Evolutionary conservation across 1,140 invertebrate genomes (phyloP).

Genomic region (Drosophila repleta): DNA sequence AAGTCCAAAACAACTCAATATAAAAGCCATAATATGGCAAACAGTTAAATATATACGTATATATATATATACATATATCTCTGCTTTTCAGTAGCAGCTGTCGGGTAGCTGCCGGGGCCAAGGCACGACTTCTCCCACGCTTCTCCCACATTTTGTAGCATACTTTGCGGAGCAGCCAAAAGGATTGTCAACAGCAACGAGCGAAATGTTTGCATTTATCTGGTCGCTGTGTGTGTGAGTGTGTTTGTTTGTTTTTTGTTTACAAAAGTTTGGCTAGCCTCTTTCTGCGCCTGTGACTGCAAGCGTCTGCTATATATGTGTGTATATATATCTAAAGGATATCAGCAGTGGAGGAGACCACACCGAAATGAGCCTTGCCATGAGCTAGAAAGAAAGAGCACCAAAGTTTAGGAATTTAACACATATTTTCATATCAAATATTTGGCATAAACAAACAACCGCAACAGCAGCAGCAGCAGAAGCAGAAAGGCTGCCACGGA

Average conservation of each 20-base stretch:
- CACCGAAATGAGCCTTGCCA: conserved; percentile 30
- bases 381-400: conserved; percentile 11
- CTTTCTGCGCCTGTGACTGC: conserved; percentile 29
- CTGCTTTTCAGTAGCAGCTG: conserved; percentile 1
- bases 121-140: neutral
- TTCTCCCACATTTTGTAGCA: conserved; percentile 40
- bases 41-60: conserved; percentile 61
- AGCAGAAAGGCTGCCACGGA: conserved; percentile 25
- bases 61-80: conserved; percentile 25
- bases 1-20: conserved; percentile 82
- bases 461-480: too few species aligned
- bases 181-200: conserved; percentile 31
- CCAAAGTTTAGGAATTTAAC: conserved; percentile 53
- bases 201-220: conserved; percentile 55
- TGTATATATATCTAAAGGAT: conserved; percentile 7
- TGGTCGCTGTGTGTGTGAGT: conserved; percentile 43
- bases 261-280: conserved; percentile 59
- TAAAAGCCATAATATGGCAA: conserved; percentile 81
- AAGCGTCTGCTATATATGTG: conserved; percentile 34
- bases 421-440: conserved; percentile 76
- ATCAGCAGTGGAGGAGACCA: conserved; percentile 39
- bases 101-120: neutral
- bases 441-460: conserved; percentile 63
- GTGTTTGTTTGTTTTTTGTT: conserved; percentile 44
- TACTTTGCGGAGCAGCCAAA: conserved; percentile 36